These are phyloP conservation scores for Lagopus muta DNA, from an alignment of 2,113 vertebrate genomes.

Conservation along the genomic window DNA sequence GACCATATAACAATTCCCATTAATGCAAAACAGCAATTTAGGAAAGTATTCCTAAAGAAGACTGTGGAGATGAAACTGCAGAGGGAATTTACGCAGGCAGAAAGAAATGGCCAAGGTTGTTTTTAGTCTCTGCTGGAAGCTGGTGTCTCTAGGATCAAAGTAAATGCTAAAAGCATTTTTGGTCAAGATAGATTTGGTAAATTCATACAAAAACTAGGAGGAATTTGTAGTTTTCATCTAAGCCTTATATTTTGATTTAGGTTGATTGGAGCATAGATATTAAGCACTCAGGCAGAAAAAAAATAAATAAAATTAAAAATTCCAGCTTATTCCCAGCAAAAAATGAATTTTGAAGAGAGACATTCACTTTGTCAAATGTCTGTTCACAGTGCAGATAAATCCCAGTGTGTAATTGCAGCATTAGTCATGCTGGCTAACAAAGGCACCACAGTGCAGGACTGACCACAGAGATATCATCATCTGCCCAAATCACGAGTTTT, in stretches of 20 bases:
- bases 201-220: not conserved
- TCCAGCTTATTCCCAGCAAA: not conserved
- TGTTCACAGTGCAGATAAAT: not conserved
- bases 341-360: constrained; percentile 4
- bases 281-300: not conserved
- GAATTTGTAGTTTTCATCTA: not conserved
- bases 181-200: not conserved
- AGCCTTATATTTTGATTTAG: not conserved
- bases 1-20: not conserved
- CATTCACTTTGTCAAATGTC: constrained; percentile 3
- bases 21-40: not conserved
- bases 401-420: not conserved
- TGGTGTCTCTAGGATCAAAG: not conserved
- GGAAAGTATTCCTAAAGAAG: not conserved
- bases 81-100: not conserved
- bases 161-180: constrained; percentile 17
- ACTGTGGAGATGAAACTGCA: not conserved
- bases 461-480: not conserved
- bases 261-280: not conserved
- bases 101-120: not conserved
- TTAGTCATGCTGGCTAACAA: not conserved
- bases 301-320: not conserved
- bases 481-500: not conserved
- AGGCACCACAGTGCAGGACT: not conserved
- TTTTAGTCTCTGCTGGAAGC: constrained; percentile 5